Percentiles rank a stretch among this genome's conserved stretches.
phyloP scores from a whole-genome alignment of 2,888 invertebrate genomes.

The Drosophila siamana region DNA sequence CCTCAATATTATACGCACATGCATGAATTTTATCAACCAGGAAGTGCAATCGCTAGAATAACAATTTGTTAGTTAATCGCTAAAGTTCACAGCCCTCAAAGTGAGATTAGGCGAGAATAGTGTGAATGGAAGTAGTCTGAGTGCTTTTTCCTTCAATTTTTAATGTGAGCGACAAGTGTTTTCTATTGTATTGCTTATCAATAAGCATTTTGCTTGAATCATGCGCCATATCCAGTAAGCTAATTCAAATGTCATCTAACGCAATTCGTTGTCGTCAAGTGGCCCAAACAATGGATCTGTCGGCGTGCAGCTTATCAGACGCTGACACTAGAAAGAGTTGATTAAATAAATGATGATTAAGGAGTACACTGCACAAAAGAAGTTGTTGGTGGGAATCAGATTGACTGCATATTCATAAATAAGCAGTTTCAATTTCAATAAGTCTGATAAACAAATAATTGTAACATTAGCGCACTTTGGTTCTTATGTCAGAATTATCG shows the following conservation, averaged over 20 bases:
- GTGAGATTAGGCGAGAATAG: not conserved
- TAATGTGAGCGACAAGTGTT: constrained; percentile 8
- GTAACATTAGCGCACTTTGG: not conserved
- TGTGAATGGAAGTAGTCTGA: too few relatives aligned
- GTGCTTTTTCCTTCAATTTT: not conserved
- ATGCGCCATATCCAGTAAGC: constrained; percentile 1
- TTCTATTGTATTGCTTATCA: constrained; percentile 7
- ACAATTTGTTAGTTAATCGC: constrained; percentile 1
- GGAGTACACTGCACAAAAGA: constrained; percentile 4
- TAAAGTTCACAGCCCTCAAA: constrained; percentile 14
- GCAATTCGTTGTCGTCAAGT: constrained; percentile 9
- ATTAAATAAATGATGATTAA: not conserved
- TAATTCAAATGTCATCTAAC: constrained; percentile 1
- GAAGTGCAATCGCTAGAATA: constrained; percentile 10
- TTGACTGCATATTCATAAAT: constrained; percentile 1
- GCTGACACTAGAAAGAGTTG: constrained; percentile 1
- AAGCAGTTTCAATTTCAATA: not conserved
- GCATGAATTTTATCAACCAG: too few relatives aligned
- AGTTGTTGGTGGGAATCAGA: not conserved
- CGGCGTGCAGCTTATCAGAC: not conserved
- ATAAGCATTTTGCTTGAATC: constrained; percentile 10
- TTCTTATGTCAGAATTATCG: too few relatives aligned
- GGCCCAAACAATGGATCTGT: too few relatives aligned
- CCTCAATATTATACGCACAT: too few relatives aligned
- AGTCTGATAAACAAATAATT: not conserved